These are phyloP conservation scores for Acleris laterana DNA, from an alignment of 2,888 invertebrate genomes.

Conservation along the genomic window DNA sequence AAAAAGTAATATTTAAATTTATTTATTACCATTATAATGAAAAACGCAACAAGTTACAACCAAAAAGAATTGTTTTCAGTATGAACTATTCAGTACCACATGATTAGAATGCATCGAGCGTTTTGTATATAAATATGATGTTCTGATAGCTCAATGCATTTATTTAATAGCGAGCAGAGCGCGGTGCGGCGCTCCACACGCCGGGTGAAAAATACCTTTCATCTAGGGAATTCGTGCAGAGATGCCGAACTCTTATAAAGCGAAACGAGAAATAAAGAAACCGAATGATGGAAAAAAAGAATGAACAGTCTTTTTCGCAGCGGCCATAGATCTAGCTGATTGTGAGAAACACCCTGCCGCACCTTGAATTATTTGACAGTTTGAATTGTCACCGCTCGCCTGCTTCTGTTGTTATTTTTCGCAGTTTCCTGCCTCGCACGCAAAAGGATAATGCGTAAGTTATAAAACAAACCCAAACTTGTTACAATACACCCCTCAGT, in stretches of 20 bases:
- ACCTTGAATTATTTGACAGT: constrained; percentile 80
- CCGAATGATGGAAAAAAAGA: constrained; percentile 70
- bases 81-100: neutral
- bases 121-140: constrained; percentile 41
- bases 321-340: constrained; percentile 78
- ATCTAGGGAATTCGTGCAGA: constrained; percentile 79
- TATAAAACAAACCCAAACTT: constrained; percentile 63
- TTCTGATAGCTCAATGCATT: constrained; percentile 53
- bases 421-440: constrained; percentile 49
- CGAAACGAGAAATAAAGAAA: constrained; percentile 78
- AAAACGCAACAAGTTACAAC: neutral
- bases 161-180: constrained; percentile 58
- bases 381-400: constrained; percentile 71
- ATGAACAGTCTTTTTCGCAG: constrained; percentile 56
- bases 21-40: neutral
- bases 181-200: constrained; percentile 55
- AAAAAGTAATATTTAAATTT: neutral
- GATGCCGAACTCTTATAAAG: constrained; percentile 79
- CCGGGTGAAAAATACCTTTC: constrained; percentile 77
- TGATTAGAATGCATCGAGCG: neutral
- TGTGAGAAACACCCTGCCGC: constrained; percentile 74
- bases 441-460: constrained; percentile 59
- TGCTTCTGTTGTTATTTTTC: constrained; percentile 67
- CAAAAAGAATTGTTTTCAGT: neutral
- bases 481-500: constrained; percentile 51